Evolutionary conservation across 2,113 vertebrate species (phyloP).

Genomic region (Lophochroa leadbeateri): DNA sequence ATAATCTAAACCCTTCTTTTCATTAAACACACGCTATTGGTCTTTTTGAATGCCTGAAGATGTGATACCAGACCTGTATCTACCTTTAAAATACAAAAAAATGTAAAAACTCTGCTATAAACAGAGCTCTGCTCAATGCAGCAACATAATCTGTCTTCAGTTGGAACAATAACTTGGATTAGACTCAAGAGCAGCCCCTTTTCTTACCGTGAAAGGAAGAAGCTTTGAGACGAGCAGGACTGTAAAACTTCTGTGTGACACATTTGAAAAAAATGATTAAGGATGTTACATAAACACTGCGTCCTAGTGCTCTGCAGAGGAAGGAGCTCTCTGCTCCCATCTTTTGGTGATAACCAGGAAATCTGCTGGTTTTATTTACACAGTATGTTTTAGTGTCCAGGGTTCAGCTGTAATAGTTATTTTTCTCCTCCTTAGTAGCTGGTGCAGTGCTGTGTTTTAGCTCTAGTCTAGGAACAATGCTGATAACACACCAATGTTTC

Average conservation of each 20-base stretch:
- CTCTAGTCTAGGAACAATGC: background rate
- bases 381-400: background rate
- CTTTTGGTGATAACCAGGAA: background rate
- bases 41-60: background rate
- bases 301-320: background rate
- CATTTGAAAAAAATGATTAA: constrained; percentile 5
- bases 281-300: background rate
- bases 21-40: background rate
- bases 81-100: background rate
- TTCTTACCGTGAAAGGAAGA: constrained; percentile 66
- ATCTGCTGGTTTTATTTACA: background rate
- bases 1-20: background rate
- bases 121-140: background rate
- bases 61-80: background rate
- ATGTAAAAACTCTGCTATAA: background rate
- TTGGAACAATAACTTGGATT: constrained; percentile 33
- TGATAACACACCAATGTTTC: background rate
- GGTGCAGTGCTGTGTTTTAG: background rate
- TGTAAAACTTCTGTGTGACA: constrained; percentile 51
- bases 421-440: background rate
- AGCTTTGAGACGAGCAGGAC: background rate
- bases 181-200: background rate
- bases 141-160: background rate
- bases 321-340: constrained; percentile 39
- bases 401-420: background rate